Conservation (phyloP, 2,797 vertebrate genomes). For the Anguilla megastoma region DNA sequence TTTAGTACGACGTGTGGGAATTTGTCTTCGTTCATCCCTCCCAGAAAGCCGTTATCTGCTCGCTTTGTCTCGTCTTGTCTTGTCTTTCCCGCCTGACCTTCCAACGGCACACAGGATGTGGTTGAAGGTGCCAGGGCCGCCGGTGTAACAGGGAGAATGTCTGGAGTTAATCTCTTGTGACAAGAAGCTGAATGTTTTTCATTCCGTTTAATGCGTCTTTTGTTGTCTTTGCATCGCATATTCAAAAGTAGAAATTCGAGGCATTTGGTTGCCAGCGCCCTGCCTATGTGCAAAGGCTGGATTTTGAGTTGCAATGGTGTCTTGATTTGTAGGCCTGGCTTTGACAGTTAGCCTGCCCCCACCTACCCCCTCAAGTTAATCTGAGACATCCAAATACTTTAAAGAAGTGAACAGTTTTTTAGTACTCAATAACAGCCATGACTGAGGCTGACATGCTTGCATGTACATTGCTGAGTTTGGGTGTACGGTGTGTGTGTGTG, state of each 20-base stretch:
- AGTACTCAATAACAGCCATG: too few relatives aligned
- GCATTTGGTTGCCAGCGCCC: background rate
- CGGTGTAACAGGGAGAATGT: background rate
- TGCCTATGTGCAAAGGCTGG: background rate
- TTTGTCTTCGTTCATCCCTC: background rate
- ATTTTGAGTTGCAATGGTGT: background rate
- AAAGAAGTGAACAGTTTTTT: too few relatives aligned
- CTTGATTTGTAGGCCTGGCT: background rate
- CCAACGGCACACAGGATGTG: background rate
- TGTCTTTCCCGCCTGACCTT: background rate
- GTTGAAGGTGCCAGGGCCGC: background rate
- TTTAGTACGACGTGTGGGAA: background rate
- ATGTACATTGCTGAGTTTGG: too few relatives aligned
- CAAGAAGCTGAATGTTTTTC: background rate
- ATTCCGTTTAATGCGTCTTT: background rate
- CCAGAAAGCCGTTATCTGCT: background rate
- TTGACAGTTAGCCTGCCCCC: background rate
- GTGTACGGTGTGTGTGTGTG: too few relatives aligned
- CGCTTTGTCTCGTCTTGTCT: background rate
- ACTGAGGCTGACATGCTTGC: too few relatives aligned
- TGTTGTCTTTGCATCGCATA: background rate
- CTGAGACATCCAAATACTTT: too few relatives aligned
- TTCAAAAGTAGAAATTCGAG: background rate
- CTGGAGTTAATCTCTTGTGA: background rate
- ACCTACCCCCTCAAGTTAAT: too few relatives aligned